Evolutionary conservation across 2,113 vertebrate genomes (phyloP), one percentile per base, ranked within the genome.

Genomic region (Coryphaenoides rupestris): DNA sequence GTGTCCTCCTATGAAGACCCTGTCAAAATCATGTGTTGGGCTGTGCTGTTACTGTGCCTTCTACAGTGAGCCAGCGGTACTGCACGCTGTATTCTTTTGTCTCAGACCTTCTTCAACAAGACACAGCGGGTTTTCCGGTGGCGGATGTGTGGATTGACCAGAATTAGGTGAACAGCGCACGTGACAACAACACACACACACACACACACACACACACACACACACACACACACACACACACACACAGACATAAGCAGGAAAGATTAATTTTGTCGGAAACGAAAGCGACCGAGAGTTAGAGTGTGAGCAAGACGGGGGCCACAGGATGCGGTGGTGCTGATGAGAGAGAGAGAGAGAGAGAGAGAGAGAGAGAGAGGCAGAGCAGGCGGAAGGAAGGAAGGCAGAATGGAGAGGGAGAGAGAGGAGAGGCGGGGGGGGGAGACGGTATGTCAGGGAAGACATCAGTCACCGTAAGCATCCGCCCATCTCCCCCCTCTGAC

Each of bases 401-500:
- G 49, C 26, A 28, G 6, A 21, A 17, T 21, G 58, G 56, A 23
- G 58, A 58, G 45, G 49, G 63, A 62, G 58, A 62, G 57, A 58
- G 55, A 55, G 10, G 16, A 19, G 9, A 1, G 52, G 12, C 7
- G 9, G 66, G 66, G 54, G 66, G 69, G 62, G 4, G n/a, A 19
- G 70, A 74, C 21, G 6, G 56, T 63, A 60, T 77, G 81, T 81
- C 76, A 49, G 60, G 66, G 60, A 68, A 77, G 76, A 81, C 77
- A 80, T 86, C 78, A 75, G 72, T 82, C 82, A 74, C 24, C 14
- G 50, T 9, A n/a, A 77, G 73, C 68, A 61, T 60, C 67, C 76
- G 68, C 78, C 74, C 65, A 21, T 55, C 33, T 75, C 75, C 73
- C 63, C 70, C 67, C 0, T n/a, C 54, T 84, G 81, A 80, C 84